Percentiles rank a stretch among this genome's conserved stretches.
phyloP scores from a whole-genome alignment of 2,113 vertebrate genomes.

The Phocoena phocoena region DNA sequence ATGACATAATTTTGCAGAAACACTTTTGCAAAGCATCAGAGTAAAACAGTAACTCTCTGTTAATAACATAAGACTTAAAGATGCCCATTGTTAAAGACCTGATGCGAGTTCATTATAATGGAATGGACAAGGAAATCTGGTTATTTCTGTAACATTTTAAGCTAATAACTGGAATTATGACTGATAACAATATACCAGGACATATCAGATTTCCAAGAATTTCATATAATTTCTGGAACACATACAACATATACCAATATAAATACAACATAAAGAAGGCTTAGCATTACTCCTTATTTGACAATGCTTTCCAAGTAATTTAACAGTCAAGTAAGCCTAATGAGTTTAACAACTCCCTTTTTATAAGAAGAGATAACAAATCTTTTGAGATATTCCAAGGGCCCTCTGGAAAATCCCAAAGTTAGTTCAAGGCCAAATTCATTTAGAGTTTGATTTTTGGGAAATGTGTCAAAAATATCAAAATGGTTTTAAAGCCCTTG shows the following conservation, averaged over 20 bases:
- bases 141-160: constrained; percentile 18
- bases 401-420: neutral
- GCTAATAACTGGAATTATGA: neutral
- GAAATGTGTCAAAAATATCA: neutral
- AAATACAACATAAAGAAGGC: neutral
- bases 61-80: neutral
- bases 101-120: neutral
- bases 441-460: neutral
- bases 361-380: neutral
- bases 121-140: neutral
- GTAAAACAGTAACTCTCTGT: neutral
- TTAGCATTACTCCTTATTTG: neutral
- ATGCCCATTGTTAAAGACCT: neutral
- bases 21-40: neutral
- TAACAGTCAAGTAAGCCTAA: neutral
- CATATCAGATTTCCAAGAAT: neutral
- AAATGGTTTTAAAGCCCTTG: neutral
- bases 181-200: neutral
- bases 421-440: neutral
- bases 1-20: neutral
- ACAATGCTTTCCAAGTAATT: neutral
- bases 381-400: neutral
- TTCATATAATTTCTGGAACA: neutral
- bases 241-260: neutral
- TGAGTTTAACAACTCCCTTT: neutral